Base-by-base conservation (phyloP, 2,113 vertebrate species). In the Chiloscyllium plagiosum region DNA sequence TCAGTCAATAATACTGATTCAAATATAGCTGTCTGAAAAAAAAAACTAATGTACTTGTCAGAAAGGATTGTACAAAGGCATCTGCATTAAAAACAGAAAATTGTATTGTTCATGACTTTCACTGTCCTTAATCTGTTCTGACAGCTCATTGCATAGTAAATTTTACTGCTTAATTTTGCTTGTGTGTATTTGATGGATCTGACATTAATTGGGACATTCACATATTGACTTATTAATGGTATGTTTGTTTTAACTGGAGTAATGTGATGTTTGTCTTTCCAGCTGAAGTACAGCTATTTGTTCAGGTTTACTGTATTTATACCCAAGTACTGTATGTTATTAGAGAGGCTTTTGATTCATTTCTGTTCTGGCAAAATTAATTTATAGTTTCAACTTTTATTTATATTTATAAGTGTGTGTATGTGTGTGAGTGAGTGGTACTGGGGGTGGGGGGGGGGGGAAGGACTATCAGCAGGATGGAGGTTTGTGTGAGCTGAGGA, bases 11-110 rank as follows among this genome's bases (percentile, higher is more conserved):
- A 70, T 17, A n/a, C 22, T 70, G 42, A 70, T 94, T 94, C 93
- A 94, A 70, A 94, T 94, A 42, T 50, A 50, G 93, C 93, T 50
- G 66, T 26, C 86, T 89, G 86, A 89, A 56, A 89, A 89, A n/a
- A 56, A 56, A 89, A 89, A 56, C 50, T 26, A 89, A 52, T 89
- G 86, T 24, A 89, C 50, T 89, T 89, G 50, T 94, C 93, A 69
- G 66, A 94, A 94, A 29, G 47, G 68, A 70, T 94, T 50, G 37
- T 94, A 42, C 66, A 94, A 50, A 70, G 7, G 70, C 65, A n/a
- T 15, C n/a, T 5, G 61, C n/a, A 70, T 94, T 70, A 94, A 94
- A 93, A 94, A 68, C n/a, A 37, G 89, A 94, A 47, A 68, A 94
- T 94, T 94, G 68, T 50, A 47, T 33, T 52, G 86, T 29, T 50